Percentiles rank a stretch among this genome's conserved stretches.
Conservation (phyloP, 2,113 vertebrate genomes). For the Castor canadensis region DNA sequence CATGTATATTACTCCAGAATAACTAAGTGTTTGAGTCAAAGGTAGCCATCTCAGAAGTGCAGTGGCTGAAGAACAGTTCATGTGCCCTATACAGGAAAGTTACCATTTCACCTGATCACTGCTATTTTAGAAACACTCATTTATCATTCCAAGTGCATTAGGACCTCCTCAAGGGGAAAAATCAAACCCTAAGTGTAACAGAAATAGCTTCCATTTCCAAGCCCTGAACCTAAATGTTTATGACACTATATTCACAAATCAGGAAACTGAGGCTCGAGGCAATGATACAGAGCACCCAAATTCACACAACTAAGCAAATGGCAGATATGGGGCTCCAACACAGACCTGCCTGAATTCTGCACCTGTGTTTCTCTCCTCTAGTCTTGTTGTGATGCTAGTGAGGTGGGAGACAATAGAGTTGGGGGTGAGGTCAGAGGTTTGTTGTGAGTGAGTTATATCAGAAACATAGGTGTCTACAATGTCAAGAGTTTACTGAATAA, state of each 20-base stretch:
- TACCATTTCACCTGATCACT: not conserved
- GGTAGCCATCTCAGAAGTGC: not conserved
- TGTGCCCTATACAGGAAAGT: too few species aligned
- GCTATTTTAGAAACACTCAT: not conserved
- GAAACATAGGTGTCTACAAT: too few species aligned
- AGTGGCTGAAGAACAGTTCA: not conserved
- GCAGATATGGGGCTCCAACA: not conserved
- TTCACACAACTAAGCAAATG: not conserved
- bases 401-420: not conserved
- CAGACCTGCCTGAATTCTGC: rapidly evolving
- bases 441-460: too few species aligned
- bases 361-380: rapidly evolving
- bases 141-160: not conserved
- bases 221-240: not conserved
- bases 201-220: not conserved
- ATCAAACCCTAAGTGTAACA: not conserved
- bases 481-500: too few species aligned
- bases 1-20: not conserved
- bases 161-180: not conserved
- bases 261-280: not conserved
- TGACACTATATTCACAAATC: not conserved
- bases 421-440: too few species aligned
- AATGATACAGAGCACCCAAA: not conserved
- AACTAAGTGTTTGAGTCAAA: not conserved
- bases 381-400: rapidly evolving